A percentile compares a stretch with the other conserved stretches of the same genome.
Evolutionary conservation across 2,888 invertebrate genomes (phyloP).

Genomic region (Pantelozetes paolii): DNA sequence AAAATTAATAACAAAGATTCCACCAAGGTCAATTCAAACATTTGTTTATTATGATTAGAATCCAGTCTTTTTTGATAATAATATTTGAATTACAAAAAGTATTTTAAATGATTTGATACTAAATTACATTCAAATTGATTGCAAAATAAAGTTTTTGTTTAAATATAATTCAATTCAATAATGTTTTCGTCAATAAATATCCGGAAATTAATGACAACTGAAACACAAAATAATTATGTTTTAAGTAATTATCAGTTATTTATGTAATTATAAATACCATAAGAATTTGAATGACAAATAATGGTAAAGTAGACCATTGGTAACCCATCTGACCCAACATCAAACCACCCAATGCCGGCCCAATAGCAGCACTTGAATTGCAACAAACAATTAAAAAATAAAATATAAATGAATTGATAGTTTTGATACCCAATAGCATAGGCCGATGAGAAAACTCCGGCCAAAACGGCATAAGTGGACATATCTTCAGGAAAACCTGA

Average conservation of each 20-base stretch:
- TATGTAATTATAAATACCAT: too few species aligned
- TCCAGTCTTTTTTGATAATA: too few species aligned
- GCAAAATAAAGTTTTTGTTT: too few species aligned
- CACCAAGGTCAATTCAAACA: background rate
- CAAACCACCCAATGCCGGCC: background rate
- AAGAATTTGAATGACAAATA: background rate
- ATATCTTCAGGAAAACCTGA: constrained; percentile 1
- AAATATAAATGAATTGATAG: background rate
- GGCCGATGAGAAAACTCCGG: background rate
- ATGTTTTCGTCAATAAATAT: too few species aligned
- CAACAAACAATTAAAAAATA: background rate
- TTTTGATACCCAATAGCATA: constrained; percentile 6
- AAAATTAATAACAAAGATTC: background rate
- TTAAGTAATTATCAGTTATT: too few species aligned
- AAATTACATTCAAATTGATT: too few species aligned
- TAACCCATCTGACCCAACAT: background rate
- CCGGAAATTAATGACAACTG: too few species aligned
- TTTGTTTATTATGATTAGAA: constrained; percentile 1
- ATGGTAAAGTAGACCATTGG: background rate
- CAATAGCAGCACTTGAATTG: background rate
- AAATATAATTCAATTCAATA: too few species aligned
- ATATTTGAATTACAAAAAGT: too few species aligned
- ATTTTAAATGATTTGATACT: too few species aligned
- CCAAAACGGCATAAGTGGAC: constrained; percentile 1
- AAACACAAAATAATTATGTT: too few species aligned